These are phyloP conservation scores for Xanthia togata DNA, from an alignment of 2,888 invertebrate species.

Conservation along the genomic window DNA sequence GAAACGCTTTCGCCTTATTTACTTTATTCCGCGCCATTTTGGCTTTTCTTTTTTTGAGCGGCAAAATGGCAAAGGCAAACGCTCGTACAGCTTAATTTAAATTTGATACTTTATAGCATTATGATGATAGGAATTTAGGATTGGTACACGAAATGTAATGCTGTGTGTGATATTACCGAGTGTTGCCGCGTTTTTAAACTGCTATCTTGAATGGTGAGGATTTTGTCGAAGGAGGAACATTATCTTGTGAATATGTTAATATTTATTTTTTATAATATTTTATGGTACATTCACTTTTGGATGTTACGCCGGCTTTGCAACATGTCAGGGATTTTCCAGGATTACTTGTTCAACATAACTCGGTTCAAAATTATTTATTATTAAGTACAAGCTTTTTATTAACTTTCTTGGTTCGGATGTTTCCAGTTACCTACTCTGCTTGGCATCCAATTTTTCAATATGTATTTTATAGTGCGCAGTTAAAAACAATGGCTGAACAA, in stretches of 20 bases:
- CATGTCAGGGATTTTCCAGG: conserved; percentile 26
- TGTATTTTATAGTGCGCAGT: neutral
- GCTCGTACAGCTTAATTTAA: conserved; percentile 78
- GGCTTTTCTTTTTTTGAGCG: conserved; percentile 53
- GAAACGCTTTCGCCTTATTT: conserved; percentile 68
- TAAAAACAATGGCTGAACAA: neutral
- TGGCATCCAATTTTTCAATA: too few species aligned
- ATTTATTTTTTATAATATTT: conserved; percentile 36
- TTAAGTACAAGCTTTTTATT: neutral
- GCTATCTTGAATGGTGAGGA: conserved; percentile 61
- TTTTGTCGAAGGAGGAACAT: conserved; percentile 46
- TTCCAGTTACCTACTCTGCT: neutral
- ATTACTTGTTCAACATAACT: conserved; percentile 9
- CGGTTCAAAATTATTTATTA: neutral
- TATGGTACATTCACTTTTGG: conserved; percentile 39
- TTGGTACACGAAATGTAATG: conserved; percentile 54
- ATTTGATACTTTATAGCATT: conserved; percentile 74
- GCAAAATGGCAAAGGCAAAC: conserved; percentile 66
- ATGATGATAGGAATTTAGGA: conserved; percentile 70
- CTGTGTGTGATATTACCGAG: conserved; percentile 43
- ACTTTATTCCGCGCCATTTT: conserved; percentile 65
- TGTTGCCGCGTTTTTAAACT: conserved; percentile 49
- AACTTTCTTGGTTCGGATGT: neutral
- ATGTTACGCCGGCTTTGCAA: conserved; percentile 31
- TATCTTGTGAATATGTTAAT: conserved; percentile 55